These are phyloP conservation scores for Ciona savignyi DNA, from an alignment of 23 tunicate species.

Conservation along the genomic window DNA sequence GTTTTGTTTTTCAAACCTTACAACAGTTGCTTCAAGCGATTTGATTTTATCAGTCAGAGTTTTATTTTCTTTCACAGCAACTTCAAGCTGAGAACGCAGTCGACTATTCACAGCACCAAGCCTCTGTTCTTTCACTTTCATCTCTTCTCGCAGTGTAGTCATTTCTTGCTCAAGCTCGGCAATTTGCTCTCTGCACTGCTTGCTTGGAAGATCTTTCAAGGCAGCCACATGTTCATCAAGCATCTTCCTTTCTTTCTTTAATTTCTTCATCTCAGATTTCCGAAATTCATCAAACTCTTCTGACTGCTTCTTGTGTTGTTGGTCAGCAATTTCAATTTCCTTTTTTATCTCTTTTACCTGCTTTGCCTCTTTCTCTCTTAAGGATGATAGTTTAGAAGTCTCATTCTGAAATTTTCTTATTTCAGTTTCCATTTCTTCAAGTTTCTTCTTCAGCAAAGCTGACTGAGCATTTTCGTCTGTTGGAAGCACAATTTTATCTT, in stretches of 20 bases:
- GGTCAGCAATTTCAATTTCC: constrained; percentile 27
- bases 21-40: constrained; percentile 30
- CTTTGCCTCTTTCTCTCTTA: constrained; percentile 55
- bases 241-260: constrained; percentile 81
- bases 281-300: constrained; percentile 69
- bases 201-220: constrained; percentile 39
- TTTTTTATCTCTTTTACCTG: constrained; percentile 30
- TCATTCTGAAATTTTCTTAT: constrained; percentile 70
- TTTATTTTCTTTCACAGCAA: constrained; percentile 40
- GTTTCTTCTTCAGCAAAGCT: constrained; percentile 37
- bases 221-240: constrained; percentile 81
- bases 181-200: constrained; percentile 60
- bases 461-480: constrained; percentile 7
- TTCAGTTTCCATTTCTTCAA: constrained; percentile 77
- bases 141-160: constrained; percentile 36
- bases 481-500: background rate
- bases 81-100: constrained; percentile 55
- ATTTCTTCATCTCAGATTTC: constrained; percentile 59
- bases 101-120: constrained; percentile 59
- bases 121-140: constrained; percentile 63
- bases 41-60: constrained; percentile 45
- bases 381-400: constrained; percentile 25
- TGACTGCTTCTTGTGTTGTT: constrained; percentile 49
- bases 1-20: constrained; percentile 25
- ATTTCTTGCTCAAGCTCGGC: constrained; percentile 54